A percentile compares a stretch with the other conserved stretches of the same genome.
These are phyloP conservation scores for Gallinago solitaria DNA, from an alignment of 2,797 vertebrate genomes.

Conservation along the genomic window DNA sequence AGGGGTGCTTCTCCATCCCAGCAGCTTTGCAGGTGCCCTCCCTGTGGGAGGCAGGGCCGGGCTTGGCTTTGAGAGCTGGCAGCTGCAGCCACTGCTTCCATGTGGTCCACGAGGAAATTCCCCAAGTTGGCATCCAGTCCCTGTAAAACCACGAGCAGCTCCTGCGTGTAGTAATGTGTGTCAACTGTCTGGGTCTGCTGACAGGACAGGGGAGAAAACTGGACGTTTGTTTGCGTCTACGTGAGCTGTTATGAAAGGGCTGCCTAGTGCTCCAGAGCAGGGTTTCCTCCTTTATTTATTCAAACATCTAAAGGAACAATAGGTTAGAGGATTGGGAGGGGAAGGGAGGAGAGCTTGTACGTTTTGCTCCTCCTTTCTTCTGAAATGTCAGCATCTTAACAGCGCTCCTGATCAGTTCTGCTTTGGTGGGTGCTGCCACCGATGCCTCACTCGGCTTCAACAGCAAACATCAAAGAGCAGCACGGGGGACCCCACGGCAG, in stretches of 20 bases:
- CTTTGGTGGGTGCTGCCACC: neutral
- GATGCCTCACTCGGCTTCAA: accelerated
- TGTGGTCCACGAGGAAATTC: neutral
- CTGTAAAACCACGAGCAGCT: neutral
- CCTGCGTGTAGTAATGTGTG: no score
- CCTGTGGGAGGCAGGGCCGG: neutral
- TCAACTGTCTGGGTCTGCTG: neutral
- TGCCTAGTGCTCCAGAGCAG: neutral
- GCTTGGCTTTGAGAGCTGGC: neutral
- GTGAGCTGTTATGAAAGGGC: neutral
- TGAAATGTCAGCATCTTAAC: neutral
- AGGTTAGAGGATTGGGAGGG: neutral
- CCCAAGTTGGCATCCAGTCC: neutral
- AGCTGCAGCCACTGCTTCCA: neutral
- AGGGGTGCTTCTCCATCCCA: neutral
- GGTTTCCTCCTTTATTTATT: neutral
- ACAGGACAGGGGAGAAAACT: neutral
- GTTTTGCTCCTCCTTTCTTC: neutral
- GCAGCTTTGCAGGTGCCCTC: neutral
- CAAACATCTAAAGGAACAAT: neutral
- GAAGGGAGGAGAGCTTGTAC: neutral
- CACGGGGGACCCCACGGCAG: accelerated
- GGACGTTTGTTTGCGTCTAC: accelerated
- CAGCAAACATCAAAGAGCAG: neutral
- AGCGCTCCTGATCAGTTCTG: neutral